Conservation (phyloP, 2,113 vertebrate species). For the Neotoma lepida region DNA sequence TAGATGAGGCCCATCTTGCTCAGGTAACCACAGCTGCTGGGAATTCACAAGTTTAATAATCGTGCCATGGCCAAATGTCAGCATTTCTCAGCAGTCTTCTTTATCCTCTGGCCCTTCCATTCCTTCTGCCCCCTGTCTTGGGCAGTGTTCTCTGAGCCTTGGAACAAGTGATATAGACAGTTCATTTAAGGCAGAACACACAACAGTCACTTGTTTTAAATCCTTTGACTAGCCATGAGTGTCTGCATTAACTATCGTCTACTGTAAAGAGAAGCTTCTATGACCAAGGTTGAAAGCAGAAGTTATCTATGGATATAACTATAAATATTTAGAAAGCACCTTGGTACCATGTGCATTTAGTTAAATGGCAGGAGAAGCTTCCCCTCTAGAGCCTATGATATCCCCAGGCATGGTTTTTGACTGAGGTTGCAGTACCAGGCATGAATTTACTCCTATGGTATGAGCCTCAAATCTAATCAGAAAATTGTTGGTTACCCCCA, state of each 20-base stretch:
- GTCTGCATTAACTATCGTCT: not conserved
- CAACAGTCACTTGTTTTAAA: no score
- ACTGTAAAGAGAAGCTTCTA: not conserved
- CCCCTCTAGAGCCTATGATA: not conserved
- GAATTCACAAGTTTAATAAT: not conserved
- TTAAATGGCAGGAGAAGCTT: not conserved
- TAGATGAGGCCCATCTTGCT: not conserved
- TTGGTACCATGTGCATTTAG: not conserved
- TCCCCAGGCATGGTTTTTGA: not conserved
- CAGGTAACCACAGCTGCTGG: not conserved
- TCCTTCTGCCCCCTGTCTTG: no score
- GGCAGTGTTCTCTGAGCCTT: not conserved
- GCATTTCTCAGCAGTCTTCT: not conserved
- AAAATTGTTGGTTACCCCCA: not conserved
- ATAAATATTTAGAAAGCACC: not conserved
- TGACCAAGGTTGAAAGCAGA: not conserved
- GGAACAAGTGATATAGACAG: not conserved
- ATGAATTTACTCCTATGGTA: not conserved
- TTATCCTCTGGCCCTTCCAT: not conserved
- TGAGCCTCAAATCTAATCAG: not conserved
- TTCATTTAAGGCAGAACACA: not conserved
- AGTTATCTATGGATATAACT: not conserved
- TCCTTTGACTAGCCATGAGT: not conserved
- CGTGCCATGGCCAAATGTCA: not conserved
- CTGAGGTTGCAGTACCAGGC: not conserved